Conservation (phyloP, 2,113 vertebrate genomes). For the Deroptyus accipitrinus region DNA sequence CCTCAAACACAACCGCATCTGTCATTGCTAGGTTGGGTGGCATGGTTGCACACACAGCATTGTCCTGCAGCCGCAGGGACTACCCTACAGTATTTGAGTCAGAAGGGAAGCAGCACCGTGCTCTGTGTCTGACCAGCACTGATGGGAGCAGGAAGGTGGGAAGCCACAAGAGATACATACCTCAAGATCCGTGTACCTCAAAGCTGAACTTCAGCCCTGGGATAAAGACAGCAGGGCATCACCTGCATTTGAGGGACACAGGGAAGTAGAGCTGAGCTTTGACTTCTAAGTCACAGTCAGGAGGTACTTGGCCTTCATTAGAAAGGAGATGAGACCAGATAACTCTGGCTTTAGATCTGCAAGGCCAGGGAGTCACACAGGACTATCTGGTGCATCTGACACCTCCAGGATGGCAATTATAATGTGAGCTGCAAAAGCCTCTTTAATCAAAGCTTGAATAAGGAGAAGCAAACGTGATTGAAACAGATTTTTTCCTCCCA, state of each 20-base stretch:
- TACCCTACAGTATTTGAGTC: rapidly evolving
- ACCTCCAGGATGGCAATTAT: neutral
- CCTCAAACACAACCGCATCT: neutral
- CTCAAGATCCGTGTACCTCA: neutral
- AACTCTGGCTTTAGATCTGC: neutral
- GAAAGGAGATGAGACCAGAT: neutral
- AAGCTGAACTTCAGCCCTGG: neutral
- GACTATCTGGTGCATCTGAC: neutral
- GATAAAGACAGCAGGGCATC: neutral
- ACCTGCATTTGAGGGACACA: neutral
- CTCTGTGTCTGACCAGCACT: neutral
- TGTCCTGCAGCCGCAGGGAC: neutral
- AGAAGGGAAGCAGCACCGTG: rapidly evolving
- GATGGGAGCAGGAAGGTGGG: neutral
- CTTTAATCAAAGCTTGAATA: neutral
- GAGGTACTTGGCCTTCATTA: neutral
- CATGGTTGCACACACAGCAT: neutral
- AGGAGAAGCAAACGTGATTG: neutral
- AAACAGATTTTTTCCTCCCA: neutral
- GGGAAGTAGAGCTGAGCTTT: neutral
- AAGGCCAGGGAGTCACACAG: neutral
- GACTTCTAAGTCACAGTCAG: neutral
- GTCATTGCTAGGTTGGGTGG: neutral
- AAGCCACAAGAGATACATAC: rapidly evolving
- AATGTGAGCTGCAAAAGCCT: neutral